Percentiles rank a stretch among this genome's conserved stretches.
Conservation (phyloP, 2,888 invertebrate species). For the Blastobasis lacticolella region DNA sequence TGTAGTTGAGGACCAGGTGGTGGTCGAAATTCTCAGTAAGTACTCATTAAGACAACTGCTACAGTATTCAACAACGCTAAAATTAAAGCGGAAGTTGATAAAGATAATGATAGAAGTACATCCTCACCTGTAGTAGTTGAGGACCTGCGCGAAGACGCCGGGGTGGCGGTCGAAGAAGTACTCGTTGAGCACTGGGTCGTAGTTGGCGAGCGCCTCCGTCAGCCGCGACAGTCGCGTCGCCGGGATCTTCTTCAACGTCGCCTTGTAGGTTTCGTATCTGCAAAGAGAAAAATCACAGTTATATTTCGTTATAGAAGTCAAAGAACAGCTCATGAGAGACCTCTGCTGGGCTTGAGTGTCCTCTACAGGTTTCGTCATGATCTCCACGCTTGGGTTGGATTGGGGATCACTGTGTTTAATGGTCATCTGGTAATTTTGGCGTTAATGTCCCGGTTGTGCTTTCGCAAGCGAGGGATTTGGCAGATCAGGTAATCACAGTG, state of each 20-base stretch:
- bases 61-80: not conserved
- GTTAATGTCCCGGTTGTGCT: too few relatives aligned
- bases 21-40: not conserved
- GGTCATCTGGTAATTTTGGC: too few relatives aligned
- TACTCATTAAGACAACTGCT: not conserved
- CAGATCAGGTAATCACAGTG: too few relatives aligned
- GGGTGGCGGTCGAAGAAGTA: conserved; percentile 99
- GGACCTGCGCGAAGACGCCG: conserved; percentile 95
- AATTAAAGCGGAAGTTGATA: not conserved
- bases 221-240: conserved; percentile 94
- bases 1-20: not conserved
- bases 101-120: not conserved
- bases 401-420: too few relatives aligned
- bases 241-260: conserved; percentile 97
- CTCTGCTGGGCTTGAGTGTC: too few relatives aligned
- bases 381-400: too few relatives aligned
- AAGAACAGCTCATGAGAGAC: not conserved
- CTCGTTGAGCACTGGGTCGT: conserved; percentile 99
- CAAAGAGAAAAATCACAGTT: not conserved
- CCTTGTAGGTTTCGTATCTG: conserved; percentile 91
- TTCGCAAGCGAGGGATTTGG: too few relatives aligned
- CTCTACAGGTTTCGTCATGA: too few relatives aligned
- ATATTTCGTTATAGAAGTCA: not conserved
- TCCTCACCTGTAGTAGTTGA: conserved; percentile 93
- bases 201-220: conserved; percentile 98